Percentiles rank a stretch among this genome's conserved stretches.
phyloP scores from a whole-genome alignment of 2,888 invertebrate species.

The Nemurella pictetii region DNA sequence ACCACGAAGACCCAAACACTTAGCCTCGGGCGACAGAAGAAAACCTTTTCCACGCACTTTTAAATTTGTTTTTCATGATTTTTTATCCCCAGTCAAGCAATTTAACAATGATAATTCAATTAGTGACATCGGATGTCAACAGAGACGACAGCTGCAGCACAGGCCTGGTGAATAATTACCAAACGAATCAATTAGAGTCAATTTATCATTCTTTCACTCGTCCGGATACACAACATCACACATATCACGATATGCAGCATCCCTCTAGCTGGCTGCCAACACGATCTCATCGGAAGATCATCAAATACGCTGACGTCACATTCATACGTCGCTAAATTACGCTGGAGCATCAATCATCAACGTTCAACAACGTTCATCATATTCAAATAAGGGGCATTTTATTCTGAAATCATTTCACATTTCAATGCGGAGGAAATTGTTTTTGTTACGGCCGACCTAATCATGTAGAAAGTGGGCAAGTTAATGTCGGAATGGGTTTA shows the following conservation, averaged over 20 bases:
- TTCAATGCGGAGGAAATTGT: background rate
- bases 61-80: background rate
- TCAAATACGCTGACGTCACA: constrained; percentile 40
- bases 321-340: constrained; percentile 34
- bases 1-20: no score
- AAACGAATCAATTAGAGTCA: constrained; percentile 37
- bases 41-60: background rate
- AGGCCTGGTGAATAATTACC: constrained; percentile 34
- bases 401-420: background rate
- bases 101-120: constrained; percentile 29
- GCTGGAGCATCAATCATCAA: constrained; percentile 36
- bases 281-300: constrained; percentile 39
- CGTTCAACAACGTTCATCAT: constrained; percentile 22
- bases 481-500: background rate
- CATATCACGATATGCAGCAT: background rate
- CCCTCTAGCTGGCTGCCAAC: background rate
- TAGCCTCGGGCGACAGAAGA: no score
- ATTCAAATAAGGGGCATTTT: constrained; percentile 13
- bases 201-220: constrained; percentile 38
- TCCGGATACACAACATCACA: background rate
- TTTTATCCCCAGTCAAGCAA: background rate
- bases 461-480: background rate
- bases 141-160: background rate
- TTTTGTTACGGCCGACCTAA: background rate
- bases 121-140: constrained; percentile 21